Evolutionary conservation across 2,888 invertebrate genomes (phyloP), one percentile per base, ranked within the genome.

Genomic region (Noctua janthina): DNA sequence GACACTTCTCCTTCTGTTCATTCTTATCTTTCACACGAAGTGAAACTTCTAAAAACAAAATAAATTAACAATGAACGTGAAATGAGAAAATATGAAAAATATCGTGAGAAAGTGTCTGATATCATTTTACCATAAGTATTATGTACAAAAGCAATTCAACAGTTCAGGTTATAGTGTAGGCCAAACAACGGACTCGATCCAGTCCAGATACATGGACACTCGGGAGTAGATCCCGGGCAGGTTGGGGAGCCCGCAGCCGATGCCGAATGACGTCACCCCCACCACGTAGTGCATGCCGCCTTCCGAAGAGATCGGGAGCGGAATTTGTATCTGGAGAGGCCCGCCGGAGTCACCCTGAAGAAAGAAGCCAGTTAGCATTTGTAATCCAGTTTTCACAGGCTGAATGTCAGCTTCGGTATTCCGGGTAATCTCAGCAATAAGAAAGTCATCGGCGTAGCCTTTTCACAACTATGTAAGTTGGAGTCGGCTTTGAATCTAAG

Each of bases 251-350:
- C 92, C 95, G 75, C 96, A 96, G 2, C 94, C 94, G 4, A 93
- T 85, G 6, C 95, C 95, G 83, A 95, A 95, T 78, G 95, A 94
- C 74, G 95, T 95, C 78, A 96, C 92, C 0, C 95, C 96, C 10
- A 96, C 88, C 17, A 96, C 80, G 76, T 92, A 91, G 85, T 95
- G 93, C 82, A 96, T 91, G 1, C 85, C 79, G 1, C 93, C 92
- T 49, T 91, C 81, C 0, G 82, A 59, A 0, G 78, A 76, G 4
- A 87, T 74, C 2, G 90, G 88, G 1, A 94, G 78, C 15, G 80
- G 68, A 46, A 81, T 85, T 54, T 91, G 86, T 23, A 97, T 92
- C 87, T 97, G 96, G 10, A 98, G 94, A 0, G 98, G 98, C 11
- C 98, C 98, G 1, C 46, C 64, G 8, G 64, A 35, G 64, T 64